Percentiles rank a stretch among this genome's conserved stretches.
Conservation (phyloP, 2,113 vertebrate genomes). For the Ginglymostoma cirratum region DNA sequence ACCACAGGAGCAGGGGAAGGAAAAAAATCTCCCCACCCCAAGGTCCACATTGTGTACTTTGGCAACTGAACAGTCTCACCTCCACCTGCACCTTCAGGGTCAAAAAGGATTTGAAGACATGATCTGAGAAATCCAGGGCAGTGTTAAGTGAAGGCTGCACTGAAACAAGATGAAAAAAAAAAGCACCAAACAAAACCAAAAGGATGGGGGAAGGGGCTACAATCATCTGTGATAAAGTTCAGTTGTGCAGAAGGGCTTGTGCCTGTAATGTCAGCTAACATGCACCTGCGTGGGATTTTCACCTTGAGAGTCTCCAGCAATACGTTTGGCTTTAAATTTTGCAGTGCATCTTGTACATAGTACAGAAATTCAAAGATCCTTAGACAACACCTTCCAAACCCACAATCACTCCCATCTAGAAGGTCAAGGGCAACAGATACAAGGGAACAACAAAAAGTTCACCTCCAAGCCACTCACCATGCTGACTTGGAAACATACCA, state of each 20-base stretch:
- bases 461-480: too few relatives aligned
- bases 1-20: neutral
- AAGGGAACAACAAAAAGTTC: too few relatives aligned
- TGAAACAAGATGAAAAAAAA: neutral
- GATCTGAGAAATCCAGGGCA: neutral
- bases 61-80: neutral
- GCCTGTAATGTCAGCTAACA: neutral
- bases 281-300: neutral
- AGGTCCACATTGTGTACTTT: neutral
- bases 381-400: too few relatives aligned
- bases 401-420: too few relatives aligned
- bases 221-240: neutral
- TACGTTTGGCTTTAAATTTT: neutral
- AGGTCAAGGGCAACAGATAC: too few relatives aligned
- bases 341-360: too few relatives aligned
- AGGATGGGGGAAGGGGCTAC: neutral
- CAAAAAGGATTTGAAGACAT: neutral
- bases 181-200: neutral
- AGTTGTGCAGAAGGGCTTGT: neutral
- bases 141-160: neutral
- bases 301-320: neutral
- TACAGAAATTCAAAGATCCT: too few relatives aligned
- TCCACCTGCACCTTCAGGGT: too few relatives aligned
- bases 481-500: too few relatives aligned
- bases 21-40: neutral